Conservation (phyloP, 2,888 invertebrate species). For the Eutolmus rufibarbis region DNA sequence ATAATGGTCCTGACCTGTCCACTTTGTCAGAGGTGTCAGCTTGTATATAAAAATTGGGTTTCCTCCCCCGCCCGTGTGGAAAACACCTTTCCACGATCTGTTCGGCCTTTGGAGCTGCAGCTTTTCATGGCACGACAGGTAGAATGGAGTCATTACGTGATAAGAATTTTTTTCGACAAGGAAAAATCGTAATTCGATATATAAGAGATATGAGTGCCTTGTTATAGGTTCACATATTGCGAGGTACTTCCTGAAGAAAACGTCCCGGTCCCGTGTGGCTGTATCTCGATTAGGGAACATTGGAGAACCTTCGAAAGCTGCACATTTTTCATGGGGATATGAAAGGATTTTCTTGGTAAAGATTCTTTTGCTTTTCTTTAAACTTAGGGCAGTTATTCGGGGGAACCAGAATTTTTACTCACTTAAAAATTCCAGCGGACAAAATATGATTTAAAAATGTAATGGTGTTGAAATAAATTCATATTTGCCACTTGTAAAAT, state of each 20-base stretch:
- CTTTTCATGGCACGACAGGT: slow-evolving; percentile 2
- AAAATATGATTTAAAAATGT: background rate
- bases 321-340: background rate
- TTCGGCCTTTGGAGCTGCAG: background rate
- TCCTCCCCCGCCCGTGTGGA: background rate
- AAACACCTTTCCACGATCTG: background rate
- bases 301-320: background rate
- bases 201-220: slow-evolving; percentile 6
- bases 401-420: background rate
- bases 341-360: slow-evolving; percentile 1
- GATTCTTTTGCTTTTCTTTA: background rate
- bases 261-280: background rate
- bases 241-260: background rate
- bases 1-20: slow-evolving; percentile 8
- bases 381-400: background rate
- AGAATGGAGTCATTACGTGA: slow-evolving; percentile 13
- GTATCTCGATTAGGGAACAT: background rate
- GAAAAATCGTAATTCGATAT: background rate
- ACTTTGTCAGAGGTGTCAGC: slow-evolving; percentile 17
- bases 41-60: background rate
- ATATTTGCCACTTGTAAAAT: background rate
- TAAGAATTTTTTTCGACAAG: background rate
- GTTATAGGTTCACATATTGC: background rate
- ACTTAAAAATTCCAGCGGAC: background rate
- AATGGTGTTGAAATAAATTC: background rate